These are phyloP conservation scores for Myathropa florea DNA, from an alignment of 2,888 invertebrate species.

Conservation along the genomic window DNA sequence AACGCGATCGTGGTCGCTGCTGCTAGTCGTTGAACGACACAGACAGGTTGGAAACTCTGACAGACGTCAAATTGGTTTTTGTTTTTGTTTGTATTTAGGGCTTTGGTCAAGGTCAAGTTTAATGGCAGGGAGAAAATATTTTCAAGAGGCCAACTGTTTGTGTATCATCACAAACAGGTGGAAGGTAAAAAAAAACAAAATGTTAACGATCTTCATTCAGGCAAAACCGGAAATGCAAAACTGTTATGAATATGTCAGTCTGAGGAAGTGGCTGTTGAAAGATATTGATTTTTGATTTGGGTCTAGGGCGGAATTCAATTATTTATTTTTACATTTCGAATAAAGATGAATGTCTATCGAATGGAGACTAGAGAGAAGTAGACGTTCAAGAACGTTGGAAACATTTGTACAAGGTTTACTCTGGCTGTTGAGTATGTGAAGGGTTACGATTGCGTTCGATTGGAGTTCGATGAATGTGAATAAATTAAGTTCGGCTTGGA, in stretches of 20 bases:
- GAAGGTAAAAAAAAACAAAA: not conserved
- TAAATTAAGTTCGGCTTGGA: not conserved
- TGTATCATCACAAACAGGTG: not conserved
- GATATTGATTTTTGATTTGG: not conserved
- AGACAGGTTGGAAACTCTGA: not conserved
- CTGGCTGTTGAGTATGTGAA: not conserved
- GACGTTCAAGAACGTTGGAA: not conserved
- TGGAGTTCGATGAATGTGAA: not conserved
- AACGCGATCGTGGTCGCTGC: not conserved
- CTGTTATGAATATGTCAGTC: not conserved
- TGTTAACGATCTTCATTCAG: not conserved
- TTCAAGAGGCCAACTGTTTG: conserved; percentile 9
- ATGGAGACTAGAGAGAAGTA: not conserved
- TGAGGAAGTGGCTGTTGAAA: not conserved
- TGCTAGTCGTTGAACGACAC: not conserved
- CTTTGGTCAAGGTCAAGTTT: conserved; percentile 66
- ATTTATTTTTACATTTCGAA: not conserved
- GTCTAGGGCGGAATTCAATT: not conserved
- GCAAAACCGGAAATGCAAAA: conserved; percentile 13
- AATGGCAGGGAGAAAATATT: conserved; percentile 36
- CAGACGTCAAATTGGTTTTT: not conserved
- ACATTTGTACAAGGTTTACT: not conserved
- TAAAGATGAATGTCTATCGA: not conserved
- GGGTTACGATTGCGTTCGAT: not conserved
- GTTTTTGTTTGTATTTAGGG: conserved; percentile 36